These are phyloP conservation scores for Prunella strophiata DNA, from an alignment of 2,797 vertebrate species.

Conservation along the genomic window DNA sequence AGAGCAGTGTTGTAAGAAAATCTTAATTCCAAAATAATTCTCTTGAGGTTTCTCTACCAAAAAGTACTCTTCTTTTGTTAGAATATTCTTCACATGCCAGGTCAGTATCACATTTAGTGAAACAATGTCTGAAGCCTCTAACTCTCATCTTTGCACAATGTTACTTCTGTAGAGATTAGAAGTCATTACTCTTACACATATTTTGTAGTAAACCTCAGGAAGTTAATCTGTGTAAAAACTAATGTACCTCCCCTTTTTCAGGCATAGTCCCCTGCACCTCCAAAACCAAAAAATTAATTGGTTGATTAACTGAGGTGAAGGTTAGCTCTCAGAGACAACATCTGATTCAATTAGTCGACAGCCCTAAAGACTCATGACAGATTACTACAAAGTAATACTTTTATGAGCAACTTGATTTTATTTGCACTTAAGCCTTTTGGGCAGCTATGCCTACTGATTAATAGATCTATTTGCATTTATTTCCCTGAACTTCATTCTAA, in stretches of 20 bases:
- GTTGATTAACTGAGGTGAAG: background rate
- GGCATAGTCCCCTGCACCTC: background rate
- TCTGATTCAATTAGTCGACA: background rate
- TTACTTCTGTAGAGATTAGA: background rate
- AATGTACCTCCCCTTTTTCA: background rate
- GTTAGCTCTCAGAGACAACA: background rate
- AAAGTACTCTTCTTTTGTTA: background rate
- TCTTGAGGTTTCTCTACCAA: background rate
- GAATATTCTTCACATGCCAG: background rate
- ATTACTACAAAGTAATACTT: background rate
- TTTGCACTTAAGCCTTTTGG: background rate
- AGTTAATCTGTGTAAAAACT: background rate
- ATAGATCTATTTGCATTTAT: background rate
- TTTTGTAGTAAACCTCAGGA: background rate
- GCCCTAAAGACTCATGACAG: background rate
- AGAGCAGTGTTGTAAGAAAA: background rate
- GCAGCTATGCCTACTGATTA: background rate
- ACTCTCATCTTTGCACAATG: background rate
- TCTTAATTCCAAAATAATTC: background rate
- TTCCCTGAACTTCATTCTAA: background rate
- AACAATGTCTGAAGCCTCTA: background rate
- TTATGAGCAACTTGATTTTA: background rate
- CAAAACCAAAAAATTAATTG: background rate
- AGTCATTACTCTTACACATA: rapidly evolving
- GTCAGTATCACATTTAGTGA: background rate